phyloP scores from a whole-genome alignment of 2,797 vertebrate genomes.

The Anas acuta region DNA sequence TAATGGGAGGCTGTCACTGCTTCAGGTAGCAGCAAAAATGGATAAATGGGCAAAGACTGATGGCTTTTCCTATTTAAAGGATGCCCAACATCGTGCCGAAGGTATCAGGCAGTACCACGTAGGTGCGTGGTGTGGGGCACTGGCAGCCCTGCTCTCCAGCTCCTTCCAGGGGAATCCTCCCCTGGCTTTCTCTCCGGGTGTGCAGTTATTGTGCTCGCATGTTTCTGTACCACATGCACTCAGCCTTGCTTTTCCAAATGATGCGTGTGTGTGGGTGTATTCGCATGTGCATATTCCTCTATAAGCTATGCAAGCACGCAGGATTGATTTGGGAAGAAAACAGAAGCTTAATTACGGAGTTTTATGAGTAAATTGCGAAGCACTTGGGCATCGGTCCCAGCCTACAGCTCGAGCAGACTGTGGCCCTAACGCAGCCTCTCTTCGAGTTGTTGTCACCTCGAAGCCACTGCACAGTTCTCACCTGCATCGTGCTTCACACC shows the following conservation, averaged over 20 bases:
- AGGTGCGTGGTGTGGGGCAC: background rate
- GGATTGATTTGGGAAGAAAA: background rate
- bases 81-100: background rate
- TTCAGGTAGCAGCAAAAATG: background rate
- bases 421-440: background rate
- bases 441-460: background rate
- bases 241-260: background rate
- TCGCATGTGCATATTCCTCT: accelerated
- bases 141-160: background rate
- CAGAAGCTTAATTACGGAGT: background rate
- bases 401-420: background rate
- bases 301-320: too few relatives aligned
- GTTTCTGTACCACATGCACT: accelerated
- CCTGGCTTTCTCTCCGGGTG: background rate
- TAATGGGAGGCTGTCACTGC: background rate
- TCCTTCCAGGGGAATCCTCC: background rate
- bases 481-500: background rate
- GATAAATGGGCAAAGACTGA: background rate
- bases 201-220: background rate
- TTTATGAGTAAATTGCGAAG: background rate
- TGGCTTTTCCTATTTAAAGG: background rate
- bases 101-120: background rate
- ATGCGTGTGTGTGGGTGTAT: background rate
- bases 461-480: background rate
- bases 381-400: background rate